Percentiles rank a stretch among this genome's conserved stretches.
These are phyloP conservation scores for Gymnoscopelus braueri DNA, from an alignment of 2,797 vertebrate species.

Conservation along the genomic window DNA sequence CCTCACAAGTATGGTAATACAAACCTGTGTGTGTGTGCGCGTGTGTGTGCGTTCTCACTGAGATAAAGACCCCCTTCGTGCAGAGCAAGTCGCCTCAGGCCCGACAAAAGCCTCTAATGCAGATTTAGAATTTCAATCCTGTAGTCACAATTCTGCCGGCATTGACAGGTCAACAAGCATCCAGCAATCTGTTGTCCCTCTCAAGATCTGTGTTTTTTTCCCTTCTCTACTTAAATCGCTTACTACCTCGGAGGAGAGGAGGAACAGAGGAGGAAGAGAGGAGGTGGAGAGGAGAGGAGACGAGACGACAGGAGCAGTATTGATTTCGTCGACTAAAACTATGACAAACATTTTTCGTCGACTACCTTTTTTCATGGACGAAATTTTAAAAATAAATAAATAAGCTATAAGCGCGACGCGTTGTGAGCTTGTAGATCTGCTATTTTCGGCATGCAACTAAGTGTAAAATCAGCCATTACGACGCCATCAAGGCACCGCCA, in stretches of 20 bases:
- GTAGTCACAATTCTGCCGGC: slow-evolving; percentile 62
- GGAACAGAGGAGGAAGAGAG: slow-evolving; percentile 16
- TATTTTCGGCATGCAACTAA: no score
- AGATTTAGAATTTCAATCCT: slow-evolving; percentile 82
- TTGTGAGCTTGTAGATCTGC: no score
- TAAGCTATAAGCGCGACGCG: no score
- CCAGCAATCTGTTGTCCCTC: slow-evolving; percentile 72
- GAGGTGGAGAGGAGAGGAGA: slow-evolving; percentile 4
- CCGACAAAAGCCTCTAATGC: slow-evolving; percentile 81
- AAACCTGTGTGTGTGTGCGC: slow-evolving; percentile 23
- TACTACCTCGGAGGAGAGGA: slow-evolving; percentile 36
- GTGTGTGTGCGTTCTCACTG: slow-evolving; percentile 17
- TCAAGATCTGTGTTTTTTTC: slow-evolving; percentile 46
- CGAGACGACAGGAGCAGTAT: slow-evolving; percentile 1
- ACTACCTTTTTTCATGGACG: no score
- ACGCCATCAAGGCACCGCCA: no score
- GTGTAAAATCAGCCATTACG: no score
- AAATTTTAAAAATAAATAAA: no score
- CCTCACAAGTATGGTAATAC: no score
- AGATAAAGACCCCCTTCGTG: slow-evolving; percentile 74
- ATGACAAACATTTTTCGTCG: no score
- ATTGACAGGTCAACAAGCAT: slow-evolving; percentile 76
- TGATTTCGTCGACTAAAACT: no score
- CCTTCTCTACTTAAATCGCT: slow-evolving; percentile 53
- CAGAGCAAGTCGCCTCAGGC: slow-evolving; percentile 62